These are phyloP conservation scores for Dromococcyx pavoninus DNA, from an alignment of 2,797 vertebrate genomes.

Conservation along the genomic window DNA sequence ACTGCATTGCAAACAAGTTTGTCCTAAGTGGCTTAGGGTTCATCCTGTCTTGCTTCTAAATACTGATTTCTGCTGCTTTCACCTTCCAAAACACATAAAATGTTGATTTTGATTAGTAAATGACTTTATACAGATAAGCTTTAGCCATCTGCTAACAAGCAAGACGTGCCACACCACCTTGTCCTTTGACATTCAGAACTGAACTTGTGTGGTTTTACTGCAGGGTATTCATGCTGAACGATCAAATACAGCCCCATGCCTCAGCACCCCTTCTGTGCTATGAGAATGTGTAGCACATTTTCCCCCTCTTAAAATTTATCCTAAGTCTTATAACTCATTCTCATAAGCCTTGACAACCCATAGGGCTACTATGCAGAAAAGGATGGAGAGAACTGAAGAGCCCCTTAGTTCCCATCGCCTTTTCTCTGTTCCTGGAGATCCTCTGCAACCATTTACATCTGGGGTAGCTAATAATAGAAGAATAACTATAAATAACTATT, in stretches of 20 bases:
- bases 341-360: not conserved
- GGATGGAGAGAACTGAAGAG: not conserved
- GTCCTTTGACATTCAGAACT: slow-evolving; percentile 39
- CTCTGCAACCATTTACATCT: not conserved
- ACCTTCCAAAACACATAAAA: slow-evolving; percentile 53
- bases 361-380: not conserved
- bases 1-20: slow-evolving; percentile 44
- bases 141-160: slow-evolving; percentile 11
- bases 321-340: not conserved
- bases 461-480: not conserved
- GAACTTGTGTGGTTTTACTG: not conserved
- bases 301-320: not conserved
- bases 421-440: not conserved
- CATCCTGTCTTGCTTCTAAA: slow-evolving; percentile 36
- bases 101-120: slow-evolving; percentile 36
- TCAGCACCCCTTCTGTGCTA: not conserved
- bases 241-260: not conserved
- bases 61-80: slow-evolving; percentile 12
- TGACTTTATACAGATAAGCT: slow-evolving; percentile 40
- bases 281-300: not conserved
- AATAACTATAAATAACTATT: not conserved
- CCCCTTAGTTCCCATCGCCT: fast-evolving
- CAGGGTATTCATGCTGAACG: not conserved
- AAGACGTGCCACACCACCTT: not conserved
- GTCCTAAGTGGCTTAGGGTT: slow-evolving; percentile 55